These are phyloP conservation scores for Hydractinia symbiolongicarpus DNA, from an alignment of 30 jellyfish, hydroid and myxozoan species.

Conservation along the genomic window DNA sequence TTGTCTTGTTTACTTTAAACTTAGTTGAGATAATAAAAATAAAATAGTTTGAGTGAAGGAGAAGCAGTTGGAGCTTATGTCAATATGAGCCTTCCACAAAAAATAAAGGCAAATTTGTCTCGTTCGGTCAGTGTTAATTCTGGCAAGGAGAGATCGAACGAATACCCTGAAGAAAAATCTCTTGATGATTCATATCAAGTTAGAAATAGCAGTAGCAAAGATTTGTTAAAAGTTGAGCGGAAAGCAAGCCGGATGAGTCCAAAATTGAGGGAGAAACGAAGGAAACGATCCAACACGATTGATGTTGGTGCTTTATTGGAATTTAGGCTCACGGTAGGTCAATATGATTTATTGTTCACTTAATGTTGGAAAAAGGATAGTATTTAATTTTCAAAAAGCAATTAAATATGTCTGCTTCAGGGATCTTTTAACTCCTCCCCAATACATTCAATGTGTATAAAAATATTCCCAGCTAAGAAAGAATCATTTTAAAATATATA, in stretches of 20 bases:
- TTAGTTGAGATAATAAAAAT: too few relatives aligned
- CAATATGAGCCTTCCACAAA: constrained; percentile 14
- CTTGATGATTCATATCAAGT: constrained; percentile 4
- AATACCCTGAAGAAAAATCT: not conserved
- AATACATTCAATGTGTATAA: too few relatives aligned
- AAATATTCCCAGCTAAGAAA: too few relatives aligned
- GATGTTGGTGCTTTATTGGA: constrained; percentile 37
- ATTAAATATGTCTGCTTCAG: too few relatives aligned
- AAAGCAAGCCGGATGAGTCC: not conserved
- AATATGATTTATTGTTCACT: not conserved
- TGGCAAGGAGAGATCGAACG: constrained; percentile 5
- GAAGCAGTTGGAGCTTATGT: not conserved
- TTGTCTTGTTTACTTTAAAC: too few relatives aligned
- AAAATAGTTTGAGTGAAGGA: too few relatives aligned
- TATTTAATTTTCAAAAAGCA: too few relatives aligned
- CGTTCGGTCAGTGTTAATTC: constrained; percentile 14
- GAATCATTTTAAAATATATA: too few relatives aligned
- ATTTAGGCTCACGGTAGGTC: constrained; percentile 31
- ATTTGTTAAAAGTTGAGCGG: not conserved
- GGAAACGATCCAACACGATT: constrained; percentile 39
- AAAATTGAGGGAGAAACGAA: constrained; percentile 8
- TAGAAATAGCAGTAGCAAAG: not conserved
- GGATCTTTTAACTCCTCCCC: too few relatives aligned
- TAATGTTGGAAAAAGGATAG: too few relatives aligned
- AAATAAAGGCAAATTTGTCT: constrained; percentile 1